phyloP scores from a whole-genome alignment of 2,888 invertebrate genomes.

The Vannuccia rotundouncinata region DNA sequence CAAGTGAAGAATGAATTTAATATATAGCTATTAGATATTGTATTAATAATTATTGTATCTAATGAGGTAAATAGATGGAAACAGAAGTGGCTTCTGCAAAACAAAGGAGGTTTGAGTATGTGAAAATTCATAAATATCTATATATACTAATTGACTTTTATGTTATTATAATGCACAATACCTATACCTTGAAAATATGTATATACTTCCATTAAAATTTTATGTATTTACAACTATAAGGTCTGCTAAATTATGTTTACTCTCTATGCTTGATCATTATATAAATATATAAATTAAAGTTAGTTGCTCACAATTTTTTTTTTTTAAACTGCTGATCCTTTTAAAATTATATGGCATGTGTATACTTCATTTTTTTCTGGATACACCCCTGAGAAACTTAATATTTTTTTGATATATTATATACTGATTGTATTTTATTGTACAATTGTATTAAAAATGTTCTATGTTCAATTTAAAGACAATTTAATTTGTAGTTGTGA shows the following conservation, averaged over 20 bases:
- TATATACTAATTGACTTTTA: constrained; percentile 17
- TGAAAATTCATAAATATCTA: constrained; percentile 4
- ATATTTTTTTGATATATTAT: too few species aligned
- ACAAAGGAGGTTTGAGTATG: constrained; percentile 15
- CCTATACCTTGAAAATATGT: constrained; percentile 26
- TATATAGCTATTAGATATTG: background rate
- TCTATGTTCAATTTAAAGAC: too few species aligned
- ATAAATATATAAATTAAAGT: background rate
- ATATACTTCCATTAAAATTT: background rate
- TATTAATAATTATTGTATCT: background rate
- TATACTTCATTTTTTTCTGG: background rate
- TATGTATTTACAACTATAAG: background rate
- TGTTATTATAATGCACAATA: constrained; percentile 26
- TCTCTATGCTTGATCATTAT: background rate
- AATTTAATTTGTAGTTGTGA: too few species aligned
- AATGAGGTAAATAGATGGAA: constrained; percentile 12
- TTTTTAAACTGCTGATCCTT: too few species aligned
- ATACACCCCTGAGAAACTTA: background rate
- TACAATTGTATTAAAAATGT: too few species aligned
- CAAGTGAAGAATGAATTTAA: background rate
- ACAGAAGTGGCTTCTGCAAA: constrained; percentile 21
- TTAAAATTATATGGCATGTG: background rate
- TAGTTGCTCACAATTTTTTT: too few species aligned
- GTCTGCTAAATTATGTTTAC: background rate
- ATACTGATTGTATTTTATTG: too few species aligned